Percentiles rank a stretch among this genome's conserved stretches.
phyloP scores from a whole-genome alignment of 2,888 invertebrate species.

The Ochlodes sylvanus region DNA sequence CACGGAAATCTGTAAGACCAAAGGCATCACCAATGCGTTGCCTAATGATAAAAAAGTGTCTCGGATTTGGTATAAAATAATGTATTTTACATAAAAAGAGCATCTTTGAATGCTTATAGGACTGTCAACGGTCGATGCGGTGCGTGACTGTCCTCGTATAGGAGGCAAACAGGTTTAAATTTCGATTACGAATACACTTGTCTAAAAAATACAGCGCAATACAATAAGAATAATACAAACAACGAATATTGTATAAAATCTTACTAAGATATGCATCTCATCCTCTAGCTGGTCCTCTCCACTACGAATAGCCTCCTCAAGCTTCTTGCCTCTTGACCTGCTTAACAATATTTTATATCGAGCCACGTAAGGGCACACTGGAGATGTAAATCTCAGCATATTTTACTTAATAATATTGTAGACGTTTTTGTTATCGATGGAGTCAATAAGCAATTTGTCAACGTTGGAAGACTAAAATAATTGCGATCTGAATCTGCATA shows the following conservation, averaged over 20 bases:
- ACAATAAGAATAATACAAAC: not conserved
- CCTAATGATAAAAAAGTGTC: too few species aligned
- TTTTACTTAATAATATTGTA: not conserved
- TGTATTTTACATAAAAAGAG: too few species aligned
- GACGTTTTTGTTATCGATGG: not conserved
- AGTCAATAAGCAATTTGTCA: not conserved
- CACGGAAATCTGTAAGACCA: too few species aligned
- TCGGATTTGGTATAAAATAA: too few species aligned
- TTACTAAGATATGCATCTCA: conserved; percentile 14
- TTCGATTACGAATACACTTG: too few species aligned
- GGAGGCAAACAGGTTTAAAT: too few species aligned
- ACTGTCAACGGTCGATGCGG: too few species aligned
- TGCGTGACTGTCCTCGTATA: too few species aligned
- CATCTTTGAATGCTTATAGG: too few species aligned
- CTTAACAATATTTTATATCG: conserved; percentile 35
- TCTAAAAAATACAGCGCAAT: not conserved
- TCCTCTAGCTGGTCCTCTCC: conserved; percentile 28
- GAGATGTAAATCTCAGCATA: conserved; percentile 25
- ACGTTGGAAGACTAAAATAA: too few species aligned
- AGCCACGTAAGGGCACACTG: conserved; percentile 26
- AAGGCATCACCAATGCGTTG: too few species aligned
- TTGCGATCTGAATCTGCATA: too few species aligned
- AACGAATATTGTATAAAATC: conserved; percentile 14
- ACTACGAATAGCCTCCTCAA: conserved; percentile 30
- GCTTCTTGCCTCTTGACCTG: conserved; percentile 31